Conservation (phyloP, 2,888 invertebrate genomes). For the Syrista parreyssii region DNA sequence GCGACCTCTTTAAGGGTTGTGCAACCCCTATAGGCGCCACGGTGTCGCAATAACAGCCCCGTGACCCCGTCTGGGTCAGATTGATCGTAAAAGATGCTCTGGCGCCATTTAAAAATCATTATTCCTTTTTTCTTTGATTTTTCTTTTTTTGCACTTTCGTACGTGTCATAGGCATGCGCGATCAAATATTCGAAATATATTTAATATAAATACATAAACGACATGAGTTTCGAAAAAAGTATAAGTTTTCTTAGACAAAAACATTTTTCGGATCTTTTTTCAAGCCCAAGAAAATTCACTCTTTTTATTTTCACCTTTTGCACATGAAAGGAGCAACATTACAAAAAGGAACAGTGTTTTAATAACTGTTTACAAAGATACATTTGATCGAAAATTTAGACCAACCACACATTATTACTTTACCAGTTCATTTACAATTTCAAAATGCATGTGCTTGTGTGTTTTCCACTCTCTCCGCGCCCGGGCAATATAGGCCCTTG, state of each 20-base stretch:
- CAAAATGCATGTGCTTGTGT: too few relatives aligned
- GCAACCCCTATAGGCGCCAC: constrained; percentile 1
- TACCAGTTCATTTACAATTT: too few relatives aligned
- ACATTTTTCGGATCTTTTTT: neutral
- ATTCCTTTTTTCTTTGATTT: neutral
- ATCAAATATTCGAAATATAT: too few relatives aligned
- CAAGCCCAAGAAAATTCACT: neutral
- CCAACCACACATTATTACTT: too few relatives aligned
- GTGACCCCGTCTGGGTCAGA: neutral
- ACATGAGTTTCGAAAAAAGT: too few relatives aligned
- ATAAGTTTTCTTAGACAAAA: neutral
- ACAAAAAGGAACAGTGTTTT: neutral
- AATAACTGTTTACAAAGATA: neutral
- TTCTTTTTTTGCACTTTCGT: too few relatives aligned
- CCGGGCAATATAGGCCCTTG: too few relatives aligned
- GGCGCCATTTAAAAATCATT: neutral
- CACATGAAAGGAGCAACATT: neutral
- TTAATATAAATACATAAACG: too few relatives aligned
- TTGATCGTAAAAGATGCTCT: neutral
- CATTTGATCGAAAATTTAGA: too few relatives aligned
- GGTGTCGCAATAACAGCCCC: neutral
- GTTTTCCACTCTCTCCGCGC: too few relatives aligned
- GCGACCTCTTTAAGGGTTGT: constrained; percentile 5
- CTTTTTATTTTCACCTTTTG: neutral
- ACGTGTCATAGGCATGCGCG: too few relatives aligned